These are phyloP conservation scores for Peromyscus eremicus DNA, from an alignment of 2,797 vertebrate genomes.

Conservation along the genomic window DNA sequence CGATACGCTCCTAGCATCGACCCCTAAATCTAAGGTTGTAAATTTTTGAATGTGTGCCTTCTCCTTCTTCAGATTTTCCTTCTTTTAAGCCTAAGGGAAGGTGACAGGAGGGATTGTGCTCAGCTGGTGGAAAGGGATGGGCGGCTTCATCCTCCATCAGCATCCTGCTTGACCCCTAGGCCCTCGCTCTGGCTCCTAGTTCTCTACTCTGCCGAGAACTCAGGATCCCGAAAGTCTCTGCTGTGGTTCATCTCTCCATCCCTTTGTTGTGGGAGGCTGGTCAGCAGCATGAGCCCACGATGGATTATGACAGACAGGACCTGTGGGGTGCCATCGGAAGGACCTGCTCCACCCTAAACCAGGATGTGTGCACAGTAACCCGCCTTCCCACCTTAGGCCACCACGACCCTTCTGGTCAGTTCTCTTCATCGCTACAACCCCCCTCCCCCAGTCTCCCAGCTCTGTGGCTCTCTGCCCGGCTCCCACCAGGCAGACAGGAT, in stretches of 20 bases:
- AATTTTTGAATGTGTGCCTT: not conserved
- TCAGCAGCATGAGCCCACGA: not conserved
- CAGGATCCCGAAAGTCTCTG: not conserved
- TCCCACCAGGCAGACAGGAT: constrained; percentile 54
- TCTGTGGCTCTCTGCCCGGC: not conserved
- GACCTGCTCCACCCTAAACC: constrained; percentile 36
- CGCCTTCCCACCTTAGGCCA: not conserved
- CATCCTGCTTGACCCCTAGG: not conserved
- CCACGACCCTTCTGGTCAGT: constrained; percentile 4
- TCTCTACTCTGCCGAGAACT: constrained; percentile 7
- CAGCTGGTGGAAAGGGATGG: not conserved
- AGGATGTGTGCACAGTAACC: constrained; percentile 65
- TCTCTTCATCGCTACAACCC: not conserved
- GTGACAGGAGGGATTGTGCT: not conserved
- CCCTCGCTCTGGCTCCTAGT: not conserved
- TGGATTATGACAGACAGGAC: not conserved
- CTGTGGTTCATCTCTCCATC: not conserved
- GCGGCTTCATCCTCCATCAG: not conserved
- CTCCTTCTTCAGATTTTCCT: constrained; percentile 15
- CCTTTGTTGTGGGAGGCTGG: not conserved
- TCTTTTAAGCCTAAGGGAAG: not conserved
- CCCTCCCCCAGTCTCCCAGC: not conserved
- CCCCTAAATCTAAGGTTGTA: not conserved
- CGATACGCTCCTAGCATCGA: not conserved
- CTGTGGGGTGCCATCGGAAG: not conserved